Evolutionary conservation across 2,113 vertebrate genomes (phyloP).

Genomic region (Ptilonorhynchus violaceus): DNA sequence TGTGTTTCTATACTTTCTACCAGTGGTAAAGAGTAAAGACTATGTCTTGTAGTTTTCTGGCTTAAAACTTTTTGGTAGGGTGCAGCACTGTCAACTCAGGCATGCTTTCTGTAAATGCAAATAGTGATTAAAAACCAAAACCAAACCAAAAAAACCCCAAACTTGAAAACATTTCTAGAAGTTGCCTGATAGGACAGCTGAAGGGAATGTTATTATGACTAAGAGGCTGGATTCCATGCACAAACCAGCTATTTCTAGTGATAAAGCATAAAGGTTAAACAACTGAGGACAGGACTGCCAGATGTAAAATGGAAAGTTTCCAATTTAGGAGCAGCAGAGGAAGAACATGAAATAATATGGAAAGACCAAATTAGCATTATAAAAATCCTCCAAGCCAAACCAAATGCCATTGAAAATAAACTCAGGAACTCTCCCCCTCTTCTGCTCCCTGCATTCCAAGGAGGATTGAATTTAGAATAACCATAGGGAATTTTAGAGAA

Average conservation of each 20-base stretch:
- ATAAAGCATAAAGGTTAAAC: constrained; percentile 51
- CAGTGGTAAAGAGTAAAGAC: not conserved
- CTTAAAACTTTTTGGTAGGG: not conserved
- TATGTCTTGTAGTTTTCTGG: not conserved
- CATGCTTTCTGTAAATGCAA: not conserved
- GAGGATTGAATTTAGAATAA: constrained; percentile 30
- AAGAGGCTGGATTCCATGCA: not conserved
- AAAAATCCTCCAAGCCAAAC: constrained; percentile 19
- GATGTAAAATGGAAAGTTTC: constrained; percentile 49
- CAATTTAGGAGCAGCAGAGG: constrained; percentile 25
- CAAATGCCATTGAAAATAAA: constrained; percentile 57
- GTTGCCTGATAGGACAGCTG: not conserved
- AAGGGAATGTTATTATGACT: not conserved
- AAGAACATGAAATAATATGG: constrained; percentile 43
- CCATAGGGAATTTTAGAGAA: constrained; percentile 15
- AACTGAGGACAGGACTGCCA: constrained; percentile 12
- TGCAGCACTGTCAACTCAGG: not conserved
- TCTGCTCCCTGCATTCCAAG: constrained; percentile 35
- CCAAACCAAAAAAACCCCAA: not conserved
- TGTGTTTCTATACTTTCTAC: not conserved
- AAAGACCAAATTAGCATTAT: constrained; percentile 19
- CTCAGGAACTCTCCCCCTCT: constrained; percentile 15
- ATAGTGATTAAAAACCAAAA: not conserved
- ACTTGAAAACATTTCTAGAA: not conserved
- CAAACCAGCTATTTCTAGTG: constrained; percentile 26